phyloP scores from a whole-genome alignment of 2,888 invertebrate species.

The Pseudococcus jackbeardsleyi region DNA sequence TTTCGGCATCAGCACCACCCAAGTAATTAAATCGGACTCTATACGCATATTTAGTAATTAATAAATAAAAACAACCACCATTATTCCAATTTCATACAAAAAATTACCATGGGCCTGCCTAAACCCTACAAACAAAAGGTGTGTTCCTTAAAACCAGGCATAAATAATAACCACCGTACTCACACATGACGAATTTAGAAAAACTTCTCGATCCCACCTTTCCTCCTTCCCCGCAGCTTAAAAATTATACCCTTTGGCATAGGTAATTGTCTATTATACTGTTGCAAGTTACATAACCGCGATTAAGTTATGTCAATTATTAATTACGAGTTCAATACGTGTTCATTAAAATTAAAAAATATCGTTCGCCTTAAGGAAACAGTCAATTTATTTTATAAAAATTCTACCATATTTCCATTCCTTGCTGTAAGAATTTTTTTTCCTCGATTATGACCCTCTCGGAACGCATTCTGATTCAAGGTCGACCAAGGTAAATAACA shows the following conservation, averaged over 20 bases:
- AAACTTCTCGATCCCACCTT: neutral
- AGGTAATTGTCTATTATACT: neutral
- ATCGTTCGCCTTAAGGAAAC: neutral
- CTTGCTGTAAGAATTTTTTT: neutral
- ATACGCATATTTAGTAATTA: no score
- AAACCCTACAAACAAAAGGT: neutral
- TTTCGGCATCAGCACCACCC: no score
- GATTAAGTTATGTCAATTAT: neutral
- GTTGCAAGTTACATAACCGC: neutral
- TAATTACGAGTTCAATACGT: slow-evolving; percentile 7
- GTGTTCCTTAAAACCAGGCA: neutral
- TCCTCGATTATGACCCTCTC: neutral
- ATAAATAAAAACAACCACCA: no score
- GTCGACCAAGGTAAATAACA: neutral
- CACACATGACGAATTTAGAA: neutral
- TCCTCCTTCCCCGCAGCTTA: neutral
- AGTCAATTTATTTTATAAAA: neutral
- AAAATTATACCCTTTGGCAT: neutral
- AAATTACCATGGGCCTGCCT: neutral
- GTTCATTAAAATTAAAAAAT: neutral
- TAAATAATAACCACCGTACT: neutral
- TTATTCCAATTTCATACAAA: no score
- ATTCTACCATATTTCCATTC: neutral
- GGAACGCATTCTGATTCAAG: neutral
- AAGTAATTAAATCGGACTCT: no score